Conservation (phyloP, 2,113 vertebrate species). For the Onychostoma macrolepis region DNA sequence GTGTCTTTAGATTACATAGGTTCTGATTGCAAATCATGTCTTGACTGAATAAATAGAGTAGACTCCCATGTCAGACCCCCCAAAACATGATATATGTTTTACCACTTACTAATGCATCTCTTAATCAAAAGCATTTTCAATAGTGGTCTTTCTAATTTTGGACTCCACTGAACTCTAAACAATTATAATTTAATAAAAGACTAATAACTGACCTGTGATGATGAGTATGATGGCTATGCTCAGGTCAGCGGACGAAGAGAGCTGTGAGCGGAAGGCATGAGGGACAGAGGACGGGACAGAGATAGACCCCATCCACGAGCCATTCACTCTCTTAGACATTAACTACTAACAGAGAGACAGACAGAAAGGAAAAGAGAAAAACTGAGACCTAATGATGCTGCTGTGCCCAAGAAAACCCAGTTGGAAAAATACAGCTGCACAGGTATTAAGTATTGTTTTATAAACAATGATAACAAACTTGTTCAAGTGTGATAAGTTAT, state of each 20-base stretch:
- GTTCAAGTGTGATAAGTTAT: not conserved
- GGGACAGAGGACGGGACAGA: conserved; percentile 49
- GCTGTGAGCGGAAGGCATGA: conserved; percentile 57
- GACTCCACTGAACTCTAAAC: not conserved
- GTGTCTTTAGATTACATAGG: not conserved
- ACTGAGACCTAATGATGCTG: not conserved
- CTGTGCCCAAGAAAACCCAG: no score
- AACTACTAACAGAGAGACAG: not conserved
- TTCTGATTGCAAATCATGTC: not conserved
- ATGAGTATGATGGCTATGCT: conserved; percentile 54
- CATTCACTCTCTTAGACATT: conserved; percentile 50
- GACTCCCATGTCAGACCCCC: not conserved
- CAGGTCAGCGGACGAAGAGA: conserved; percentile 59
- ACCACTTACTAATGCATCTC: not conserved
- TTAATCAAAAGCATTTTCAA: not conserved
- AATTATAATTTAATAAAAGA: not conserved
- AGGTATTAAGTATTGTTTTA: not conserved
- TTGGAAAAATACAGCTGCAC: not conserved
- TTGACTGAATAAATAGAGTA: not conserved
- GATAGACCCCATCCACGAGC: conserved; percentile 34
- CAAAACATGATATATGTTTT: not conserved
- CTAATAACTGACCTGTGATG: conserved; percentile 55
- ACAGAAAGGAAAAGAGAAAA: not conserved
- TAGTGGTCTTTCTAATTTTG: not conserved
- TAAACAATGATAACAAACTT: not conserved